Conservation (phyloP, 1,140 invertebrate genomes). For the Drosophila yakuba region DNA sequence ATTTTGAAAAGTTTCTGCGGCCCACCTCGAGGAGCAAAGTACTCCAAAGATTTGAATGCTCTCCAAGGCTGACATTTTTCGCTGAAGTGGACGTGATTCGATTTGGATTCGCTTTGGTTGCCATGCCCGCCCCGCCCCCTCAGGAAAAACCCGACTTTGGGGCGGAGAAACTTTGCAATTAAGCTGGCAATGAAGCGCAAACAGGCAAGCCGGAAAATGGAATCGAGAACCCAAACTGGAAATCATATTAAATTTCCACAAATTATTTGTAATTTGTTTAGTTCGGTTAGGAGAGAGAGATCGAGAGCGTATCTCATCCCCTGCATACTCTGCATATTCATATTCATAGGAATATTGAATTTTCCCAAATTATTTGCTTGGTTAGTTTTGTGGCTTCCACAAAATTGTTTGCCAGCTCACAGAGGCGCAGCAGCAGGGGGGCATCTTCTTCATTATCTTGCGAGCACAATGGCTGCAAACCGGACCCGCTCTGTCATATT, state of each 20-base stretch:
- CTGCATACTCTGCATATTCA: conserved; percentile 20
- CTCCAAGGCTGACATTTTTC: conserved; percentile 71
- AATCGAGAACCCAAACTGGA: conserved; percentile 35
- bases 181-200: conserved; percentile 71
- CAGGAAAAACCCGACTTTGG: conserved; percentile 33
- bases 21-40: conserved; percentile 14
- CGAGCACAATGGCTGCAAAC: conserved; percentile 47
- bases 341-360: conserved; percentile 79
- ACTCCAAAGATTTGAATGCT: conserved; percentile 69
- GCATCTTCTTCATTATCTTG: conserved; percentile 74
- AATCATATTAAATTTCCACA: conserved; percentile 77
- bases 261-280: conserved; percentile 71
- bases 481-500: conserved; percentile 33
- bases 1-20: conserved; percentile 69
- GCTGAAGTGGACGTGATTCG: conserved; percentile 74
- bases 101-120: conserved; percentile 69
- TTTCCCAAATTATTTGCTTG: conserved; percentile 79
- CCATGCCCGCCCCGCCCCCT: conserved; percentile 5
- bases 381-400: conserved; percentile 79
- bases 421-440: conserved; percentile 12
- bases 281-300: background rate
- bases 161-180: conserved; percentile 62
- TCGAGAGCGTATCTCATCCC: background rate
- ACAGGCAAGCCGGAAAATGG: conserved; percentile 23
- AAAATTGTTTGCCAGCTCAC: conserved; percentile 63